Base-by-base conservation (phyloP, 2,113 vertebrate genomes). In the Phrynocephalus versicolor region DNA sequence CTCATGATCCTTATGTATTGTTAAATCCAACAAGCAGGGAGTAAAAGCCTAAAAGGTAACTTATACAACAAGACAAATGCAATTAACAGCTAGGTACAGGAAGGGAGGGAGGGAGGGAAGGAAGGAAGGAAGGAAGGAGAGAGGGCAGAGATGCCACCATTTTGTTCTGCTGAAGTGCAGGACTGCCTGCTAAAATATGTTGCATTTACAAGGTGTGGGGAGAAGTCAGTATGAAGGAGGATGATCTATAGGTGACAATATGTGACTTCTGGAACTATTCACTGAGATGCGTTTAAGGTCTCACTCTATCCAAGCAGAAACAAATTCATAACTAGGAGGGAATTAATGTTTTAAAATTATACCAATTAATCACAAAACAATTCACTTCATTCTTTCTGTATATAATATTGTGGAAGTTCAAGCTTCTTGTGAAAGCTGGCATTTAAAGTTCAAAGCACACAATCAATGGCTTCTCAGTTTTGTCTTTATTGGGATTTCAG, bases 1-100 rank as follows among this genome's bases (percentile, higher is more conserved):
- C 70, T 84, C 87, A 55, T 84, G 83, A 91, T 91, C 82, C 87
- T 88, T 69, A 45, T 51, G 87, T 91, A 87, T 91, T 92, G 89
- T 86, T 93, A 93, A 81, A 64, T 82, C 81, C 90, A 86, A n/a
- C 21, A 79, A 88, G 41, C 64, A 67, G 30, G 30, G 12, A 86
- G 82, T 87, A 23, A 87, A 91, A 91, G 72, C 39, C 77, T 87
- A 76, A 75, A 65, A 65, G 41, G 27, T 39, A 92, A 91, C 78
- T 67, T 62, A 30, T 69, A 35, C 76, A 89, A 88, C 80, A 91
- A 19, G 79, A 75, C 84, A 87, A 27, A 37, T 69, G 51, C 1
- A 30, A 88, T 84, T 78, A 89, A 83, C 70, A 84, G 81, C 33
- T 30, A 75, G 70, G 80, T 23, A 88, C 45, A 57, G 79, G 58